Percentiles rank a stretch among this genome's conserved stretches.
These are phyloP conservation scores for Neotoxoptera formosana DNA, from an alignment of 1,140 invertebrate species.

Conservation along the genomic window DNA sequence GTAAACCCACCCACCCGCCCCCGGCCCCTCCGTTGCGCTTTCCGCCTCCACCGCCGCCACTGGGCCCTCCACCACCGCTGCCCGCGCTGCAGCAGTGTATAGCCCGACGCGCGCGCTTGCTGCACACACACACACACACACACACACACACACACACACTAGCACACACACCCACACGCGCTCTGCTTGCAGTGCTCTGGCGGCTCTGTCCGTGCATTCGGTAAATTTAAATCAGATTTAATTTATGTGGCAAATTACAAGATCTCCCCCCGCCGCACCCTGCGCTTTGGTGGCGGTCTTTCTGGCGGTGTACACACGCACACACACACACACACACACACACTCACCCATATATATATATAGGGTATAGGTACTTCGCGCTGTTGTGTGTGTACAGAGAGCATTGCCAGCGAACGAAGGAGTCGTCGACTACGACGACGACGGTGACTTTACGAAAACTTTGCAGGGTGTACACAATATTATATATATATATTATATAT, in stretches of 20 bases:
- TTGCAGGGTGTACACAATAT: background rate
- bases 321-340: too few species aligned
- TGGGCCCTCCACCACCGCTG: background rate
- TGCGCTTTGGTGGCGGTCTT: background rate
- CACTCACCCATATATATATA: background rate
- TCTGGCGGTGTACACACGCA: background rate
- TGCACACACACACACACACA: too few species aligned
- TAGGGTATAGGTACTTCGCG: background rate
- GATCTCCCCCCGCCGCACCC: background rate
- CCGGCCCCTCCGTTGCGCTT: background rate
- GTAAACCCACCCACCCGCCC: constrained; percentile 43
- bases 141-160: background rate
- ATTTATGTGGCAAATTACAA: constrained; percentile 56
- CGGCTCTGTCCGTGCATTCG: background rate
- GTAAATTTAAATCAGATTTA: constrained; percentile 58
- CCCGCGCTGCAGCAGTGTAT: background rate
- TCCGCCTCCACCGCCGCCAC: background rate
- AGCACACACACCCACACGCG: background rate
- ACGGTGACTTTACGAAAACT: background rate
- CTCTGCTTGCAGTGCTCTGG: background rate
- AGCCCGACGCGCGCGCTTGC: background rate
- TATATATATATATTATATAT: background rate
- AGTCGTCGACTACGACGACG: background rate
- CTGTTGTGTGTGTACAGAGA: background rate
- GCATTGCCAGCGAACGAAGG: background rate